These are phyloP conservation scores for Microcebus jonahi DNA, from an alignment of 2,113 vertebrate species.

Conservation along the genomic window DNA sequence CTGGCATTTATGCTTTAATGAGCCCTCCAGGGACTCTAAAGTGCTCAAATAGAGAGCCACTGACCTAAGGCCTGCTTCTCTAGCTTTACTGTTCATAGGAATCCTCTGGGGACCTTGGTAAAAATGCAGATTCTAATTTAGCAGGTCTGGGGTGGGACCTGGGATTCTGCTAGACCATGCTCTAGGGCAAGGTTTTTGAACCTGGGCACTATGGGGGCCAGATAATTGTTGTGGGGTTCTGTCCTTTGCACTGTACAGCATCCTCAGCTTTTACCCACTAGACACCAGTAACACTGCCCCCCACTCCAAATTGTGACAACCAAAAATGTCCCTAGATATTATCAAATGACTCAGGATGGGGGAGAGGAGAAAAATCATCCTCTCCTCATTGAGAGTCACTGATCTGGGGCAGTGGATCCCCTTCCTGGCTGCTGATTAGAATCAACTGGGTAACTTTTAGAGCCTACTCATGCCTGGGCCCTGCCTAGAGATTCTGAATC, in stretches of 20 bases:
- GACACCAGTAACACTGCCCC: background rate
- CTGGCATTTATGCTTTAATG: background rate
- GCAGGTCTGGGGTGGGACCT: background rate
- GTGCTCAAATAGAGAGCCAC: background rate
- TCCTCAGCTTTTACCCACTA: background rate
- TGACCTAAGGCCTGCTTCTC: background rate
- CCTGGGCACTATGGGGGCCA: background rate
- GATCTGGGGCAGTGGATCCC: background rate
- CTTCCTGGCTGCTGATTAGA: background rate
- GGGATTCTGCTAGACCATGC: background rate
- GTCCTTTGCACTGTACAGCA: background rate
- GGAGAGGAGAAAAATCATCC: background rate
- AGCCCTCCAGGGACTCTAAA: background rate
- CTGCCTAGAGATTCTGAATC: background rate
- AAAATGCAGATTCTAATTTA: background rate
- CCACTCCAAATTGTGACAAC: background rate
- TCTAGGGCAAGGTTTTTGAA: background rate
- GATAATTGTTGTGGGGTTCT: background rate
- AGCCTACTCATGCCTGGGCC: background rate
- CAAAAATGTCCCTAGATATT: background rate
- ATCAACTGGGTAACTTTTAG: background rate
- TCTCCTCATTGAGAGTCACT: background rate
- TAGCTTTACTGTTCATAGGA: background rate
- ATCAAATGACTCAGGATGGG: background rate
- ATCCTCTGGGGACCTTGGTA: background rate